These are phyloP conservation scores for Danionella dracula DNA, from an alignment of 2,797 vertebrate genomes.

Conservation along the genomic window DNA sequence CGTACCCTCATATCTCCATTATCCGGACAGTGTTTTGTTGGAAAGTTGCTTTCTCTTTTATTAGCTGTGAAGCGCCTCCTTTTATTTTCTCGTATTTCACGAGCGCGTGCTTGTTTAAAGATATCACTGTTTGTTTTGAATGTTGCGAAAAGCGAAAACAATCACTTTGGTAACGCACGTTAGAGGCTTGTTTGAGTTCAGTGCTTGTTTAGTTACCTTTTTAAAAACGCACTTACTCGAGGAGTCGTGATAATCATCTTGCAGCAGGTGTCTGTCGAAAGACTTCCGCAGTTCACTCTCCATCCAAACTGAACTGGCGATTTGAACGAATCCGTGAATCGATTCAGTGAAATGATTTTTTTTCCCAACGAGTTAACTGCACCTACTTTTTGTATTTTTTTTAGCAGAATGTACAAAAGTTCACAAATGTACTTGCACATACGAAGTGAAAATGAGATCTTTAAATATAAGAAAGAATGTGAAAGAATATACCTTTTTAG, in stretches of 20 bases:
- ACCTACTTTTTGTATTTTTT: no score
- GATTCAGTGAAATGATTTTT: neutral
- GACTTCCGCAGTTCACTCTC: slow-evolving; percentile 31
- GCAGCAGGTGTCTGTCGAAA: slow-evolving; percentile 33
- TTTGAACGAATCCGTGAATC: neutral
- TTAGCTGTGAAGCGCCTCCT: no score
- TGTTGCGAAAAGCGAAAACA: neutral
- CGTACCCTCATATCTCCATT: neutral
- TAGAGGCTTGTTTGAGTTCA: no score
- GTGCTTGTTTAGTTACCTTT: slow-evolving; percentile 1
- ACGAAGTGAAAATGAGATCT: no score
- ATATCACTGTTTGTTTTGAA: neutral
- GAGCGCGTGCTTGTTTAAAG: neutral
- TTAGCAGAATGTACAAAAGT: no score
- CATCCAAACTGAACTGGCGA: neutral
- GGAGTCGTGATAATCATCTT: slow-evolving; percentile 3
- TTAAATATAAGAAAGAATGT: no score
- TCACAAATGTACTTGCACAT: no score
- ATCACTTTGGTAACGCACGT: no score
- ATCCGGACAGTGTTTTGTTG: neutral
- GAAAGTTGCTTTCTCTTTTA: neutral
- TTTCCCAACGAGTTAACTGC: neutral
- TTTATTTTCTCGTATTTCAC: no score
- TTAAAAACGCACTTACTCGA: neutral
- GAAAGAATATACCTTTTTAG: no score